phyloP scores from a whole-genome alignment of 1,140 invertebrate species.

The Meloidogyne floridensis region DNA sequence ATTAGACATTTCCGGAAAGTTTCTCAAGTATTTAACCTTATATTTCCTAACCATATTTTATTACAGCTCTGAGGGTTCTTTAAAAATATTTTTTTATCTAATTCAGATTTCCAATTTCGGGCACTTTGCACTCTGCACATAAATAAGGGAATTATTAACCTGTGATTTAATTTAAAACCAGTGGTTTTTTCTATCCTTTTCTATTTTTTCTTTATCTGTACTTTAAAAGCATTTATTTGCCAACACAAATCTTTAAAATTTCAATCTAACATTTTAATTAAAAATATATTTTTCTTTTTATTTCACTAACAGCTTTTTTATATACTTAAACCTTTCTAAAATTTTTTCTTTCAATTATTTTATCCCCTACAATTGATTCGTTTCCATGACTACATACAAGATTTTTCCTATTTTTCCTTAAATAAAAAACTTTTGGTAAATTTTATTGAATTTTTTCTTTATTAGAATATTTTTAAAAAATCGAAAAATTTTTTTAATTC shows the following conservation, averaged over 20 bases:
- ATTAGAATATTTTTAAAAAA: not conserved
- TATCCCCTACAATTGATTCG: not conserved
- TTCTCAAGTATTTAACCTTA: no score
- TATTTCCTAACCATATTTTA: no score
- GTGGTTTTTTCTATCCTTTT: not conserved
- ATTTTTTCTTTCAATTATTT: not conserved
- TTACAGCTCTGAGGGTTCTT: not conserved
- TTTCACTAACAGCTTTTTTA: not conserved
- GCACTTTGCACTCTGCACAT: not conserved
- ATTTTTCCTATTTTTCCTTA: not conserved
- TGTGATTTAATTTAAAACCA: not conserved
- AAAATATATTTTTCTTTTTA: no score
- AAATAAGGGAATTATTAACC: not conserved
- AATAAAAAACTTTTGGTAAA: no score
- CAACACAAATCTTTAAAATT: not conserved
- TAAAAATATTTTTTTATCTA: not conserved
- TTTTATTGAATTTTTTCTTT: no score
- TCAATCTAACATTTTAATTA: not conserved
- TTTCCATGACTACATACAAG: not conserved
- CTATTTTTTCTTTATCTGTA: not conserved
- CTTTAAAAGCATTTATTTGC: not conserved
- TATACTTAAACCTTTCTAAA: not conserved
- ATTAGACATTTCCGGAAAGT: no score
- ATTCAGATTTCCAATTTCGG: not conserved
- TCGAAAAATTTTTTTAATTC: not conserved